Evolutionary conservation across 2,113 vertebrate species (phyloP).

Genomic region (Myxocyprinus asiaticus): DNA sequence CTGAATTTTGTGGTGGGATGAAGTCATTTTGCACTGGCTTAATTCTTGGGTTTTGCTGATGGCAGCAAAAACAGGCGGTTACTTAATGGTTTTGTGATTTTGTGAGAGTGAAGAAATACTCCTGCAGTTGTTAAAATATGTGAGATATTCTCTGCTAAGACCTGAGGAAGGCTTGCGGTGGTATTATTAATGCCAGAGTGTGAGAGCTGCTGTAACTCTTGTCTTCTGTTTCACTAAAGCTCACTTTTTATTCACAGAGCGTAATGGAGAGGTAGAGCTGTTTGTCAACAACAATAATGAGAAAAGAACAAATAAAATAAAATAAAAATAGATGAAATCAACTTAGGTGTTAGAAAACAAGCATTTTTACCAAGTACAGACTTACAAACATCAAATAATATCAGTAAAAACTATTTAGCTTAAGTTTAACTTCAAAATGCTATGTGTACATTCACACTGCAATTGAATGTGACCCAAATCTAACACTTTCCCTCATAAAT

Average conservation of each 20-base stretch:
- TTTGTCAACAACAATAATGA: slow-evolving; percentile 24
- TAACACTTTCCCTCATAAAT: too few relatives aligned
- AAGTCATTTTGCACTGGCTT: too few relatives aligned
- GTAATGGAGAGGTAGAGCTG: neutral
- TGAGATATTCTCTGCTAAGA: too few relatives aligned
- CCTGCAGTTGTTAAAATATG: neutral
- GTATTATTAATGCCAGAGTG: neutral
- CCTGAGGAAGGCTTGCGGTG: neutral
- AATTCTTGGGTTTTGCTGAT: neutral
- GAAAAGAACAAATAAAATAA: neutral
- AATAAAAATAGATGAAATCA: neutral
- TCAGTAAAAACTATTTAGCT: too few relatives aligned
- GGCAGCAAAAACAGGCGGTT: neutral
- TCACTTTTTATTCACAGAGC: neutral
- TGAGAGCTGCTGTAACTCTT: neutral
- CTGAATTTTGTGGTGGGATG: too few relatives aligned
- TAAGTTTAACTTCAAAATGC: too few relatives aligned
- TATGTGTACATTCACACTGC: too few relatives aligned
- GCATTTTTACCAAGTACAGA: too few relatives aligned
- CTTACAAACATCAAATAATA: too few relatives aligned
- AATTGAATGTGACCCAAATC: too few relatives aligned
- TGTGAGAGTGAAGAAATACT: neutral
- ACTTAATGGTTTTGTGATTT: neutral
- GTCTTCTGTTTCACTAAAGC: neutral
- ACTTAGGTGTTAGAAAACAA: too few relatives aligned